Percentiles rank a stretch among this genome's conserved stretches.
Evolutionary conservation across 2,113 vertebrate species (phyloP).

Genomic region (western clawed frog (Xenopus tropicalis)): DNA sequence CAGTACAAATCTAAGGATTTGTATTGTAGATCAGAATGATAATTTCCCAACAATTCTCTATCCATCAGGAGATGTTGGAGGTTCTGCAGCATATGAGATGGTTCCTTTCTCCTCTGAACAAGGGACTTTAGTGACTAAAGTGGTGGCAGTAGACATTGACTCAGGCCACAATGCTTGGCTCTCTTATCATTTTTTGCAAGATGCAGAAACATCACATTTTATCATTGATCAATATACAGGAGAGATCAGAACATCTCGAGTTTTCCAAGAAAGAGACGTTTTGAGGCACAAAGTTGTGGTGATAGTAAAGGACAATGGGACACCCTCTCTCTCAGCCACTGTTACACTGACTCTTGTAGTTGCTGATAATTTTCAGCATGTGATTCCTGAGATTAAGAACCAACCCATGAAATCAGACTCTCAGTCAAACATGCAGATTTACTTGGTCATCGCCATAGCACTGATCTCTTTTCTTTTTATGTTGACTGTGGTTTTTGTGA

Average conservation of each 20-base stretch:
- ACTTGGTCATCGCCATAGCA: slow-evolving; percentile 47
- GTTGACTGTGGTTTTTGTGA: slow-evolving; percentile 13
- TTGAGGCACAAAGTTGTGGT: slow-evolving; percentile 46
- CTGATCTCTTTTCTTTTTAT: slow-evolving; percentile 50
- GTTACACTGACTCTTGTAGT: slow-evolving; percentile 69
- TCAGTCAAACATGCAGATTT: slow-evolving; percentile 49
- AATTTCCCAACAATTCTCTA: slow-evolving; percentile 41
- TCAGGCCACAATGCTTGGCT: slow-evolving; percentile 60
- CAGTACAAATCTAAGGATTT: slow-evolving; percentile 20
- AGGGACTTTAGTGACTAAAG: slow-evolving; percentile 60
- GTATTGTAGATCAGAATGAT: slow-evolving; percentile 40
- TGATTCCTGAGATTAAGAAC: slow-evolving; percentile 43
- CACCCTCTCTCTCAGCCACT: slow-evolving; percentile 53
- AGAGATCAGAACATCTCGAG: slow-evolving; percentile 41
- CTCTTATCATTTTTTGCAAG: slow-evolving; percentile 47
- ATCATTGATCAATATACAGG: slow-evolving; percentile 50
- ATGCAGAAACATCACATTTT: slow-evolving; percentile 41
- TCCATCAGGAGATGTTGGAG: slow-evolving; percentile 46
- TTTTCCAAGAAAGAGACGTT: slow-evolving; percentile 48
- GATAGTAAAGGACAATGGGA: slow-evolving; percentile 61
- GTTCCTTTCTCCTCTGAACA: slow-evolving; percentile 59
- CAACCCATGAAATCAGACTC: background rate
- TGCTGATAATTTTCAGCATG: slow-evolving; percentile 62
- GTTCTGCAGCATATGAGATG: slow-evolving; percentile 57
- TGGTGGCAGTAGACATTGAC: slow-evolving; percentile 35